Base-by-base conservation (phyloP, 2,888 invertebrate genomes). In the Nomada fabriciana region DNA sequence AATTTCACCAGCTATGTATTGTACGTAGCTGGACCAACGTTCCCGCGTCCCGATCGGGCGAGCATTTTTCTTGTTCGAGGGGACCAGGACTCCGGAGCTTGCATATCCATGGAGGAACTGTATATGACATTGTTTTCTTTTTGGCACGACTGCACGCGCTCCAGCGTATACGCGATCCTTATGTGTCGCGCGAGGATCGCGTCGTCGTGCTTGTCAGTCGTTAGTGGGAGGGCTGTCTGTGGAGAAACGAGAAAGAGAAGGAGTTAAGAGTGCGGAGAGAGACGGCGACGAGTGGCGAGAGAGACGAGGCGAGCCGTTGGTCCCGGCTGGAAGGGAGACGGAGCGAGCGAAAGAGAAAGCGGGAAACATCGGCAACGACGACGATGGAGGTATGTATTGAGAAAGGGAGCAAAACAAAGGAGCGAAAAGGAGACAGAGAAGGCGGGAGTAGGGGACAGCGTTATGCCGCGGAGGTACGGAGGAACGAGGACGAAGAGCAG, bases 1-100 rank as follows among this genome's bases (percentile, higher is more conserved):
- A 89, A 90, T 90, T 88, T 87, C 89, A 86, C 53, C 69, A 43
- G 79, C 83, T 74, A n/a, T n/a, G n/a, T n/a, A 79, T 76, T 80
- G 53, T 11, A 18, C 67, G 25, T 20, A 43, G 13, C 11, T 2
- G 25, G 25, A 36, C 29, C 20, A 23, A 53, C 61, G 57, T 63
- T 80, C 65, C 75, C 63, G 67, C 77, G 75, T 77, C 60, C 64
- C 64, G 64, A 80, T 63, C 55, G 72, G 15, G 23, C 80, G 13
- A 50, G 74, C 57, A 63, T 83, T 84, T 80, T 80, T 80, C 83
- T 76, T 74, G 73, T 65, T 79, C 80, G 82, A 68, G 69, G 59
- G 59, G n/a, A 13, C 57, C 57, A 29, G 67, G 71, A 25, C 29
- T 42, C 25, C n/a, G 77, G 57, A 18, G 75, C 76, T 82, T 82